Evolutionary conservation across 2,797 vertebrate species (phyloP).

Genomic region (Coccyzus lansbergi): DNA sequence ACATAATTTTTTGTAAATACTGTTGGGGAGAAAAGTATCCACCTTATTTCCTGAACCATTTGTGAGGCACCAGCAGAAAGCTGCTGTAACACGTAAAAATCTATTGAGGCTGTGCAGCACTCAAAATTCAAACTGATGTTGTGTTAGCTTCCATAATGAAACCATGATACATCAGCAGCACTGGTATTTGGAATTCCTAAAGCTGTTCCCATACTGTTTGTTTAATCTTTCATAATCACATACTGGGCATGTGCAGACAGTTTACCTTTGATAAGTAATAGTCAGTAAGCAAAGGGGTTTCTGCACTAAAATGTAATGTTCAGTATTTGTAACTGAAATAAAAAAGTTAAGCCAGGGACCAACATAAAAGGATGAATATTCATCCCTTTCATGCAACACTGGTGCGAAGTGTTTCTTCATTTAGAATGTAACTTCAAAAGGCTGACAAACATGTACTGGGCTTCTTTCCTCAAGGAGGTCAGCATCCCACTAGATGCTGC

Average conservation of each 20-base stretch:
- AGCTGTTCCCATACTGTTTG: conserved; percentile 69
- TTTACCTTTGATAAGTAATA: conserved; percentile 64
- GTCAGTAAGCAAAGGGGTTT: conserved; percentile 63
- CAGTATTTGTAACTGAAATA: conserved; percentile 73
- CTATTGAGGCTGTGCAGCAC: not conserved
- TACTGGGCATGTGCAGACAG: conserved; percentile 59
- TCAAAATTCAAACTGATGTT: not conserved
- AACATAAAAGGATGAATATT: not conserved
- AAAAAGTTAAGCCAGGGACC: not conserved
- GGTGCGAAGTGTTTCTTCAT: not conserved
- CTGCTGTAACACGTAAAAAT: not conserved
- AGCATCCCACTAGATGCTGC: not conserved
- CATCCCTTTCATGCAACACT: not conserved
- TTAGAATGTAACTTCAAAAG: not conserved
- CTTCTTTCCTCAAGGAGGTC: not conserved
- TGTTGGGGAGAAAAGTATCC: not conserved
- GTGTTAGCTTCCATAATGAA: not conserved
- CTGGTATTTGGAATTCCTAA: conserved; percentile 62
- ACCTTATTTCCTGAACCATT: not conserved
- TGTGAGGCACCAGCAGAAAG: not conserved
- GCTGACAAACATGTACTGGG: rapidly evolving
- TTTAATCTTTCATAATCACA: conserved; percentile 62
- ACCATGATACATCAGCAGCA: conserved; percentile 55
- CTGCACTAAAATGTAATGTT: conserved; percentile 53
- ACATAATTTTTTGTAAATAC: not conserved